Evolutionary conservation across 2,888 invertebrate genomes (phyloP).

Genomic region (Empis stercorea): DNA sequence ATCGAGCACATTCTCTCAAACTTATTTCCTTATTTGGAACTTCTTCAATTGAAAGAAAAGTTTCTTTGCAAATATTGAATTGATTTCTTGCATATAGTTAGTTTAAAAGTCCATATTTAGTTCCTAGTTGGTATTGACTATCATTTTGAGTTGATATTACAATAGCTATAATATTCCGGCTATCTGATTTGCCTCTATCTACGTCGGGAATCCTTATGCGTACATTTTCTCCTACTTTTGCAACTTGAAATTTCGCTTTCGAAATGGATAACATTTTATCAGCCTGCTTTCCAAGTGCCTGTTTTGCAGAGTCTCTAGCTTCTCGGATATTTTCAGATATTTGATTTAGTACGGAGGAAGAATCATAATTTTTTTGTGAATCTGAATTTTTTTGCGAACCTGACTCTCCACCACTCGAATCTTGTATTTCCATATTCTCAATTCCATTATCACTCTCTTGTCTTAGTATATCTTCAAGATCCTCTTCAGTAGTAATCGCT

Average conservation of each 20-base stretch:
- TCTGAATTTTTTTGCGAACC: too few relatives aligned
- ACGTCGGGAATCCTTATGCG: background rate
- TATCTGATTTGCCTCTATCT: background rate
- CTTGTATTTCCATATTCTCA: background rate
- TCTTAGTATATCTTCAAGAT: background rate
- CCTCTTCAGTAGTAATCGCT: constrained; percentile 1
- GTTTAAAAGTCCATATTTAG: background rate
- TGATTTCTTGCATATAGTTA: background rate
- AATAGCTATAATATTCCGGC: background rate
- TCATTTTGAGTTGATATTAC: background rate
- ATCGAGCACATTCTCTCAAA: background rate
- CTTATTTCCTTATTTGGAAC: background rate
- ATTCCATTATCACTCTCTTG: background rate
- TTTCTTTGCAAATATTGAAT: background rate
- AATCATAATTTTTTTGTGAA: too few relatives aligned
- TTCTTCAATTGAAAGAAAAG: background rate
- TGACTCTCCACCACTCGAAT: background rate
- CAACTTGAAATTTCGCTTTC: background rate
- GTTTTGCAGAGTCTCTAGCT: background rate
- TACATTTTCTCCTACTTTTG: background rate
- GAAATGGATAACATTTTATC: background rate
- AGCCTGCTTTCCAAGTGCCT: background rate
- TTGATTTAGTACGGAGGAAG: too few relatives aligned
- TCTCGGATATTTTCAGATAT: too few relatives aligned
- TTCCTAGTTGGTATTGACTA: background rate